Percentiles rank a stretch among this genome's conserved stretches.
These are phyloP conservation scores for Tipula helvola DNA, from an alignment of 2,888 invertebrate genomes.

Conservation along the genomic window DNA sequence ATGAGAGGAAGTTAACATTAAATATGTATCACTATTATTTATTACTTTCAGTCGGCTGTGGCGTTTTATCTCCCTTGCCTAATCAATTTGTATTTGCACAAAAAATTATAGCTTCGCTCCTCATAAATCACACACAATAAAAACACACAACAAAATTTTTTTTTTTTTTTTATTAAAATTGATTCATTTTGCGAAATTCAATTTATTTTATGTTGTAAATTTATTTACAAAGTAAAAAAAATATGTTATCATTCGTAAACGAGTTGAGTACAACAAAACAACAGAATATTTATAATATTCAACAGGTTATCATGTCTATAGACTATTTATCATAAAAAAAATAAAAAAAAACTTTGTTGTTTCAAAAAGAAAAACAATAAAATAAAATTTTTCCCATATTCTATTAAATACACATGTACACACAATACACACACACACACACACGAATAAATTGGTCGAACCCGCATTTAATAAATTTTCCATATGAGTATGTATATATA, in stretches of 20 bases:
- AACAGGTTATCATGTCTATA: neutral
- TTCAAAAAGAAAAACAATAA: neutral
- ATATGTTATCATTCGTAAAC: neutral
- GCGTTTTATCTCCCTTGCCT: neutral
- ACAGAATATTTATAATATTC: neutral
- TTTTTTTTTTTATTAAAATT: neutral
- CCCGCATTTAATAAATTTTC: neutral
- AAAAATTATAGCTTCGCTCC: neutral
- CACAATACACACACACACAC: neutral
- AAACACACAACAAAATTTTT: neutral
- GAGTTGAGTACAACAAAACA: neutral
- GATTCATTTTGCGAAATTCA: neutral
- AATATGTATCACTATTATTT: too few relatives aligned
- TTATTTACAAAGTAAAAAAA: neutral
- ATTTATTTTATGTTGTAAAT: neutral
- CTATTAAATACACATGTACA: neutral
- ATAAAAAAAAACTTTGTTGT: neutral
- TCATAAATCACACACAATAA: neutral
- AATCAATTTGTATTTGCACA: neutral
- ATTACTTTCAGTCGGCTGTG: neutral
- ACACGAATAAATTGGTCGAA: neutral
- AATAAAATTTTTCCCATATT: neutral
- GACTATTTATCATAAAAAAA: neutral
- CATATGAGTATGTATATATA: neutral
- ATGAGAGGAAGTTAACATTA: too few relatives aligned